These are phyloP conservation scores for Ganaspis brasiliensis DNA, from an alignment of 2,888 invertebrate genomes.

Conservation along the genomic window DNA sequence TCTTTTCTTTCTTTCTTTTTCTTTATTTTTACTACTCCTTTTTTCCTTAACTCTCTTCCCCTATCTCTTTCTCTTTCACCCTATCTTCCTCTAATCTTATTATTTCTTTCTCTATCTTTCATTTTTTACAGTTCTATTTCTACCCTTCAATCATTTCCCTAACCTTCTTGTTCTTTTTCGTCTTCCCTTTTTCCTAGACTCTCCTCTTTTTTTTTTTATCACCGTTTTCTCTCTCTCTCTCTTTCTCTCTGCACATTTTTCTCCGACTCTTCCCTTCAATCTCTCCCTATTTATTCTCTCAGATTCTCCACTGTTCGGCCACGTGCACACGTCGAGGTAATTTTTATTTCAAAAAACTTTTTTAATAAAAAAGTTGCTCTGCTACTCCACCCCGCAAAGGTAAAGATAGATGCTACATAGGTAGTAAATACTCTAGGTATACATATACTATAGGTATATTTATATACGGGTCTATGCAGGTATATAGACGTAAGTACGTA, in stretches of 20 bases:
- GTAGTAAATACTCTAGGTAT: slow-evolving; percentile 48
- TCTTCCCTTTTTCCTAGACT: slow-evolving; percentile 6
- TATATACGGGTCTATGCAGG: slow-evolving; percentile 50
- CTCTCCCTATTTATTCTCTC: not conserved
- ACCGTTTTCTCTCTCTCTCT: slow-evolving; percentile 19
- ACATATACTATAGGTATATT: slow-evolving; percentile 8
- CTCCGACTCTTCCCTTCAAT: not conserved
- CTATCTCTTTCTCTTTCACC: slow-evolving; percentile 8
- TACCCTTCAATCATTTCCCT: slow-evolving; percentile 43
- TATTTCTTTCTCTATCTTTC: slow-evolving; percentile 22
- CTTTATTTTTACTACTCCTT: slow-evolving; percentile 20
- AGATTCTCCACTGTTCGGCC: slow-evolving; percentile 32
- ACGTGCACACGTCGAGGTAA: slow-evolving; percentile 63
- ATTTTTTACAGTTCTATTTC: no score
- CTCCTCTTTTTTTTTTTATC: slow-evolving; percentile 19
- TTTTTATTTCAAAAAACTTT: slow-evolving; percentile 78
- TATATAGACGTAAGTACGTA: slow-evolving; percentile 46
- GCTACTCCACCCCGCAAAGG: slow-evolving; percentile 48
- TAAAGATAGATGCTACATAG: slow-evolving; percentile 30
- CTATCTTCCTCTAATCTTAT: slow-evolving; percentile 21
- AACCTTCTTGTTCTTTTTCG: slow-evolving; percentile 35
- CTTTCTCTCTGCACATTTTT: not conserved
- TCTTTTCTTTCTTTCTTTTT: slow-evolving; percentile 37
- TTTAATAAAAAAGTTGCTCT: slow-evolving; percentile 79
- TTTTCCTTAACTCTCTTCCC: no score